phyloP scores from a whole-genome alignment of 2,113 vertebrate species.

The Girardinichthys multiradiatus region DNA sequence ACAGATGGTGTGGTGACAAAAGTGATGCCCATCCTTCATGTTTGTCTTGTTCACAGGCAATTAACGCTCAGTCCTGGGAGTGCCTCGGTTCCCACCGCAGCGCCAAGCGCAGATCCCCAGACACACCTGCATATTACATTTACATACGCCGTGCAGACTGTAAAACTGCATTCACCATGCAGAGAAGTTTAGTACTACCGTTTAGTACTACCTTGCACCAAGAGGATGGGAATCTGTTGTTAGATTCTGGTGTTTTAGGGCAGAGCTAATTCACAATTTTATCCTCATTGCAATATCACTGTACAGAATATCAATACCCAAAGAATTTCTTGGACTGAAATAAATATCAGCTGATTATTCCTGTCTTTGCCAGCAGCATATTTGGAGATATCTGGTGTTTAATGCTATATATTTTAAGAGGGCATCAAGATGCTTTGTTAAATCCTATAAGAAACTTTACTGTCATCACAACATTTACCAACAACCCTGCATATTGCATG shows the following conservation, averaged over 20 bases:
- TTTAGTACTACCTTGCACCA: too few species aligned
- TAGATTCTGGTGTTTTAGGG: not conserved
- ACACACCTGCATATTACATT: slow-evolving; percentile 29
- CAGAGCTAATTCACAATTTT: not conserved
- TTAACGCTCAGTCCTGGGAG: slow-evolving; percentile 54
- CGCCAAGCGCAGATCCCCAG: slow-evolving; percentile 31
- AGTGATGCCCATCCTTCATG: slow-evolving; percentile 70
- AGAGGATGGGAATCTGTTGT: not conserved
- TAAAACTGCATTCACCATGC: not conserved
- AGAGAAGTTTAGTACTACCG: too few species aligned
- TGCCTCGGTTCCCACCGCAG: slow-evolving; percentile 48
- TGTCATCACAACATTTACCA: too few species aligned
- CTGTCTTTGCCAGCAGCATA: too few species aligned
- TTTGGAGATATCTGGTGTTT: too few species aligned
- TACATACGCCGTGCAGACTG: slow-evolving; percentile 20
- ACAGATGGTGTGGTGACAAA: slow-evolving; percentile 78
- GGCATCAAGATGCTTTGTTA: not conserved
- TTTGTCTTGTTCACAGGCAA: slow-evolving; percentile 80
- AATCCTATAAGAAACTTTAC: not conserved
- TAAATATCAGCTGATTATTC: too few species aligned
- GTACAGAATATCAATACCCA: not conserved
- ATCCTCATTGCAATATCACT: not conserved
- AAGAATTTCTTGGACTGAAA: too few species aligned
- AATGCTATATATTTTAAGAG: not conserved
- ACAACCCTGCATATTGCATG: not conserved